Evolutionary conservation across 2,113 vertebrate genomes (phyloP), one percentile per base, ranked within the genome.

Genomic region (Xerus inauris): DNA sequence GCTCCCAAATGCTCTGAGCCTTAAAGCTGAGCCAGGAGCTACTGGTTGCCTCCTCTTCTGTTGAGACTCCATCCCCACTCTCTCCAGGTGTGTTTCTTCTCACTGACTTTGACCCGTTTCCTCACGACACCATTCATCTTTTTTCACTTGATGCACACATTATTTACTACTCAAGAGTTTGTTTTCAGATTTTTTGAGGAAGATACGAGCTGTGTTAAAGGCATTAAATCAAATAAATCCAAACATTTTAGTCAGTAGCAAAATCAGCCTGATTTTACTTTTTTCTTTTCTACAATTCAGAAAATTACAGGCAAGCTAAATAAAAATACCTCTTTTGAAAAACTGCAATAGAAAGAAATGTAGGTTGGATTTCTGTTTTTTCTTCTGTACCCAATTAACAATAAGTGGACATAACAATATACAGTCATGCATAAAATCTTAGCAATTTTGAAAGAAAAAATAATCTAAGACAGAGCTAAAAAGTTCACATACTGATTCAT

Each of bases 1-100:
- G 0, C 20, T 40, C 13, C 8, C 59, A 28, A 22, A 14, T 30
- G 35, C 62, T 11, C 42, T 8, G 28, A 83, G 42, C 32, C 16
- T 32, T 49, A 30, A 4, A 45, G 17, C 11, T 1, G 49, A 69
- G 14, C 17, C 3, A 5, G 5, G 20, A 91, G 22, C 64, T 17
- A 16, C 22, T 9, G 6, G 26, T 30, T 10, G 26, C 2, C 5
- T 45, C 54, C 14, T 62, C 10, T 10, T 54, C 26, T 6, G 2
- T 8, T 40, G n/a, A 6, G 12, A 1, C 32, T 35, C 13, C 4
- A 8, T 3, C 3, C 32, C 5, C 3, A n/a, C 1, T 20, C 16
- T 12, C 22, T 24, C 30, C 3, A 45, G 65, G 22, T 5, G 0
- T 6, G 3, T 17, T 1, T 64, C 49, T 64, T 5, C n/a, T 47